Evolutionary conservation across 2,888 invertebrate genomes (phyloP), one percentile per base, ranked within the genome.

Genomic region (Leucophora obtusa): DNA sequence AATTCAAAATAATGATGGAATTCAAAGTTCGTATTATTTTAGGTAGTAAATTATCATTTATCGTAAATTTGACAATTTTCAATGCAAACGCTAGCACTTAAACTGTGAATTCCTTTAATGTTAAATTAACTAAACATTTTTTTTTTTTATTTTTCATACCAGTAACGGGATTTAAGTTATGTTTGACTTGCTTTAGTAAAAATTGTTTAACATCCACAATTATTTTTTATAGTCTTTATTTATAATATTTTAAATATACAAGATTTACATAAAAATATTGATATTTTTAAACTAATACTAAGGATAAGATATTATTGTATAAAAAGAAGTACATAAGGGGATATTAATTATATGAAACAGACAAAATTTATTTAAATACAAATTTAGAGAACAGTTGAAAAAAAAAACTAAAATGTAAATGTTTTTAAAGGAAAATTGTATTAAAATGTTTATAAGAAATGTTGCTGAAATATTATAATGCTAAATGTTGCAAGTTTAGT

Each of bases 241-340:
- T 79, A 70, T n/a, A 66, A 75, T 79, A 62, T 60, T 78, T 77
- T 50, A 56, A 66, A 71, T 70, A 33, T 77, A 77, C 77, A 81
- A 68, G 53, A 63, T 73, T 77, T 77, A 79, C 77, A 73, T 58
- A 24, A 51, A 60, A 66, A 62, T 38, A 38, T 38, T 38, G 14
- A 47, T 47, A n/a, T 43, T 71, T 18, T 62, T 56, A 6, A 60
- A 17, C 56, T 62, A 78, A 33, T 47, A 66, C 35, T 72, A 50
- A 17, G 54, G 21, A 68, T 28, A 51, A 43, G 51, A 74, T 11
- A 38, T 38, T 38, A 11, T 14, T 47, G 4, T 47, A 47, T 47
- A 47, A 47, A 47, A 0, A 47, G n/a, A 66, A 73, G 47, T 66
- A 47, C 33, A 71, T 47, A 53, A 43, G 43, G 43, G 43, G 43